Conservation (phyloP, 1,140 invertebrate genomes). For the Drosophila pruinosa region DNA sequence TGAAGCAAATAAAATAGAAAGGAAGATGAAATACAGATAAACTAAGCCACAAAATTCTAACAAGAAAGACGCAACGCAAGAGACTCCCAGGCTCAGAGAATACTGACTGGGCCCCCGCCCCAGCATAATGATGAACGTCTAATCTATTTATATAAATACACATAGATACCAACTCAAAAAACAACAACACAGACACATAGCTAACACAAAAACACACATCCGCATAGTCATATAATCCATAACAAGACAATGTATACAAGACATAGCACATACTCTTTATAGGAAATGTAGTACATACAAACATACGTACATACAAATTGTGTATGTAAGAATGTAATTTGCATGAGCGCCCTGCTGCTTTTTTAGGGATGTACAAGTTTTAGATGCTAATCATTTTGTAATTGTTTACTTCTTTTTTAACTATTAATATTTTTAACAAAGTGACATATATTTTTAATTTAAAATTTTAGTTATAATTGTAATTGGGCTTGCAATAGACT, state of each 20-base stretch:
- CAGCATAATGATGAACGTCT: constrained; percentile 72
- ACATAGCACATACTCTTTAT: constrained; percentile 77
- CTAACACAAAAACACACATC: constrained; percentile 31
- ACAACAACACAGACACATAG: constrained; percentile 3
- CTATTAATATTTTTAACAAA: constrained; percentile 51
- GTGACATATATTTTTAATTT: constrained; percentile 54
- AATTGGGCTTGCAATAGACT: constrained; percentile 80
- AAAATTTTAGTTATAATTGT: constrained; percentile 40
- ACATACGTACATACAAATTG: constrained; percentile 1
- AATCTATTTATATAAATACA: constrained; percentile 70
- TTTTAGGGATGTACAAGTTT: constrained; percentile 70
- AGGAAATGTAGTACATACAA: constrained; percentile 54
- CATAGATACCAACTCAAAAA: background rate
- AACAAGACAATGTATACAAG: constrained; percentile 79
- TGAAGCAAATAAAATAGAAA: constrained; percentile 11
- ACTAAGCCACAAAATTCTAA: constrained; percentile 75
- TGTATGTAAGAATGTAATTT: constrained; percentile 32
- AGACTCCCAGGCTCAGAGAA: constrained; percentile 58
- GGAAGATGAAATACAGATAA: constrained; percentile 15
- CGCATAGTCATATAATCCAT: constrained; percentile 77
- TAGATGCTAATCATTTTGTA: constrained; percentile 71
- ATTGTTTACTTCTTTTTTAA: constrained; percentile 54
- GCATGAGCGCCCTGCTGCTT: constrained; percentile 48
- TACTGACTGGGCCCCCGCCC: constrained; percentile 25
- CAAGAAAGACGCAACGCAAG: constrained; percentile 78